Conservation (phyloP, 2,888 invertebrate species). For the Thereva unica region DNA sequence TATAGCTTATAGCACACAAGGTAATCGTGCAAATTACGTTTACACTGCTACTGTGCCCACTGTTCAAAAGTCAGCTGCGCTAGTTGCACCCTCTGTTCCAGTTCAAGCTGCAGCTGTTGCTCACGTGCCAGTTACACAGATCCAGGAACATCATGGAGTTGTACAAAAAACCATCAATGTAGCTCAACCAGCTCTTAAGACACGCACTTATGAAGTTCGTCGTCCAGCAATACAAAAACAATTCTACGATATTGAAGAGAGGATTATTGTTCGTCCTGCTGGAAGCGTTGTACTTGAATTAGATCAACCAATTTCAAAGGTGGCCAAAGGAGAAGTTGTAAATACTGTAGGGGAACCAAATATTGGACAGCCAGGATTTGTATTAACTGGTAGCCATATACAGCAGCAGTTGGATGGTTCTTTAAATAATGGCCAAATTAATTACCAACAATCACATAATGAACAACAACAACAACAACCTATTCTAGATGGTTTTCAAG, state of each 20-base stretch:
- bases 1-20: no score
- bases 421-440: no score
- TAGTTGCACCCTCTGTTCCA: constrained; percentile 47
- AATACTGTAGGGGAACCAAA: constrained; percentile 46
- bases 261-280: constrained; percentile 64
- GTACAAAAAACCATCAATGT: constrained; percentile 64
- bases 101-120: constrained; percentile 55
- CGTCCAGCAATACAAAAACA: constrained; percentile 67
- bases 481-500: background rate
- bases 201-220: constrained; percentile 63
- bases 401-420: no score
- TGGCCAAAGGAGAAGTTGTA: constrained; percentile 58
- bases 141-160: constrained; percentile 60
- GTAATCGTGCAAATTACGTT: no score
- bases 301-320: constrained; percentile 64
- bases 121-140: constrained; percentile 60
- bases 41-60: no score
- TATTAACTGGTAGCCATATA: no score
- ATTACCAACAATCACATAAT: no score
- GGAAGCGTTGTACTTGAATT: constrained; percentile 66
- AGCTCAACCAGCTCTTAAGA: constrained; percentile 63
- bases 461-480: background rate
- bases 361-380: no score
- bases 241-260: constrained; percentile 67
- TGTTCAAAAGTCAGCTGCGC: no score